These are phyloP conservation scores for Acheta domesticus DNA, from an alignment of 2,888 invertebrate genomes.

Conservation along the genomic window DNA sequence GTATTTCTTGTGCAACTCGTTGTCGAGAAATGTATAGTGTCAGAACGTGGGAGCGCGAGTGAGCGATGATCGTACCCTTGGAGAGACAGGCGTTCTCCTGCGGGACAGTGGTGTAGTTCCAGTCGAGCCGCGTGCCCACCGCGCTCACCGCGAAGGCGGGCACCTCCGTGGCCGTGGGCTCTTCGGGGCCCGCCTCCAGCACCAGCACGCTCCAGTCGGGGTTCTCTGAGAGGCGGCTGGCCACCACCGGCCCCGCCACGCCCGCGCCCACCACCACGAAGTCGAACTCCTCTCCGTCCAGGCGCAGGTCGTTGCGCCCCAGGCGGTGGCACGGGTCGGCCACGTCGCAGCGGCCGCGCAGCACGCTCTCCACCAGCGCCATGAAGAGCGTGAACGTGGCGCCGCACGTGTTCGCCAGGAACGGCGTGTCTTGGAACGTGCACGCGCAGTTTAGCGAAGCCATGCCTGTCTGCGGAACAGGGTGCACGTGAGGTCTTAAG, in stretches of 20 bases:
- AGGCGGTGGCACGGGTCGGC: slow-evolving; percentile 42
- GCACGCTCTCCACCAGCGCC: slow-evolving; percentile 41
- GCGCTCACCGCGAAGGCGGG: slow-evolving; percentile 44
- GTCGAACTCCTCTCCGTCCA: slow-evolving; percentile 27
- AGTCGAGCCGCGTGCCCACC: slow-evolving; percentile 45
- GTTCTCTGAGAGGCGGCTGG: slow-evolving; percentile 64
- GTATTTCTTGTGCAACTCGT: too few relatives aligned
- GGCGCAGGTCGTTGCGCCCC: slow-evolving; percentile 24
- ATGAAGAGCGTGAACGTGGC: slow-evolving; percentile 41
- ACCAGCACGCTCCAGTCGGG: slow-evolving; percentile 67
- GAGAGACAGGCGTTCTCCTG: slow-evolving; percentile 43
- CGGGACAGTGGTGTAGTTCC: slow-evolving; percentile 50
- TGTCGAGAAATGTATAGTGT: too few relatives aligned
- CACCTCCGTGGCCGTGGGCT: slow-evolving; percentile 43
- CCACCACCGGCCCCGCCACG: slow-evolving; percentile 28
- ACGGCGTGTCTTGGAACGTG: slow-evolving; percentile 41
- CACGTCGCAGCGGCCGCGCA: slow-evolving; percentile 40
- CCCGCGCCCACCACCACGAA: slow-evolving; percentile 31
- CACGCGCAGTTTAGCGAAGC: slow-evolving; percentile 31
- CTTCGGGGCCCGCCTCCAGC: slow-evolving; percentile 66
- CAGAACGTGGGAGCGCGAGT: too few relatives aligned
- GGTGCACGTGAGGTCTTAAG: too few relatives aligned
- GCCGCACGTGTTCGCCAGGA: slow-evolving; percentile 40
- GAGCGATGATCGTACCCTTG: not conserved
- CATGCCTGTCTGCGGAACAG: too few relatives aligned